Percentiles rank a stretch among this genome's conserved stretches.
These are phyloP conservation scores for Montipora foliosa DNA, from an alignment of 64 coral and sea anemone genomes.

Conservation along the genomic window DNA sequence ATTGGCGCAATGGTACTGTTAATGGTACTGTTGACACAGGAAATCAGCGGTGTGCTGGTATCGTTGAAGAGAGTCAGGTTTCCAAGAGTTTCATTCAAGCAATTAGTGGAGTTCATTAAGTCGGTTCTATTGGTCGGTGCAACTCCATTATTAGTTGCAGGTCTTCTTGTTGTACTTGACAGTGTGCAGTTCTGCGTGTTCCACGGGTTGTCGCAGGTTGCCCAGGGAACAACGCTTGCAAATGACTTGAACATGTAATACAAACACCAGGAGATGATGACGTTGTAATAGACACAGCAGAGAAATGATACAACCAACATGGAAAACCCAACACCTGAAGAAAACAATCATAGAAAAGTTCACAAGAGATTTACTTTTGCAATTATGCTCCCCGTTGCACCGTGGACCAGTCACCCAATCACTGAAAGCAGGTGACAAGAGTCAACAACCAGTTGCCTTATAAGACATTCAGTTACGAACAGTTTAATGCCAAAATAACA, in stretches of 20 bases:
- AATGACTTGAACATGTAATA: constrained; percentile 97
- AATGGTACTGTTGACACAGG: neutral
- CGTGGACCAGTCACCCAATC: no score
- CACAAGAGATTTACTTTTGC: neutral
- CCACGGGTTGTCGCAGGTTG: constrained; percentile 91
- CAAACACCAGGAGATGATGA: constrained; percentile 97
- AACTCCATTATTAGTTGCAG: neutral
- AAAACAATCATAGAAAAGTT: neutral
- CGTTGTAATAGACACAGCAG: constrained; percentile 98
- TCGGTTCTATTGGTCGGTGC: neutral
- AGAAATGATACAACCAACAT: constrained; percentile 98
- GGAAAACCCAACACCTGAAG: constrained; percentile 92
- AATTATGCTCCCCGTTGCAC: neutral
- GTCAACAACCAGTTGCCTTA: no score
- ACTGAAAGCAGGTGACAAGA: no score
- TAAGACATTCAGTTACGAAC: no score
- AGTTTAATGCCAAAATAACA: no score
- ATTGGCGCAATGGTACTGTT: constrained; percentile 54
- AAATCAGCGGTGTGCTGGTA: neutral
- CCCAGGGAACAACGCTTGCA: constrained; percentile 88
- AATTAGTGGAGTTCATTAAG: neutral
- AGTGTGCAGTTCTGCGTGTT: constrained; percentile 81
- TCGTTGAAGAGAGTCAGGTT: neutral
- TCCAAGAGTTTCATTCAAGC: neutral
- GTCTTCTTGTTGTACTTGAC: neutral